Percentiles rank a stretch among this genome's conserved stretches.
phyloP scores from a whole-genome alignment of 1,140 invertebrate species.

The Ladona fulva region DNA sequence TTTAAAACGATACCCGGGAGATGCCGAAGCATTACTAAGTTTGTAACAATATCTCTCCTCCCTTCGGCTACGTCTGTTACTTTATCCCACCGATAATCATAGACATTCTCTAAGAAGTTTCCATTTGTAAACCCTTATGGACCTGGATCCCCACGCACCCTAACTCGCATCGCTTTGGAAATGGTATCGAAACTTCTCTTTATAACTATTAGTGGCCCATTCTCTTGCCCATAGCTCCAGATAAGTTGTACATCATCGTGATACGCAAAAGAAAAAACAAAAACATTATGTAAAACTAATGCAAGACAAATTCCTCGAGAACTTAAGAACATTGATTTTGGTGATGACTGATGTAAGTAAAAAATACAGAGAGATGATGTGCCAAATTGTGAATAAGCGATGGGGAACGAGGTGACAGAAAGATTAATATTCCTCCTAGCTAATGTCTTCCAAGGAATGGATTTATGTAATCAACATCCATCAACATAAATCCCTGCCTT shows the following conservation, averaged over 20 bases:
- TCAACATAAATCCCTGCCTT: not conserved
- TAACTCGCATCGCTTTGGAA: too few relatives aligned
- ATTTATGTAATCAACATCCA: not conserved
- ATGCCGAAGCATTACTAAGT: too few relatives aligned
- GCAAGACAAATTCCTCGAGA: not conserved
- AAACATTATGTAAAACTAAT: not conserved
- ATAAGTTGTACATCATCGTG: not conserved
- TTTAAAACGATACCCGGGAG: too few relatives aligned
- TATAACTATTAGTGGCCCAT: too few relatives aligned
- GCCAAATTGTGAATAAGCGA: conserved; percentile 9
- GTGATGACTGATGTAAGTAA: conserved; percentile 1
- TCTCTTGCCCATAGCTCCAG: not conserved
- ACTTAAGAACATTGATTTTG: not conserved
- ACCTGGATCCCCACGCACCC: too few relatives aligned
- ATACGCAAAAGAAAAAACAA: not conserved
- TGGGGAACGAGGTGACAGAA: not conserved
- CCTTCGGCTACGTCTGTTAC: too few relatives aligned
- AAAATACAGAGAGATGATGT: not conserved
- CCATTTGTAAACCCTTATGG: too few relatives aligned
- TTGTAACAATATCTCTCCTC: too few relatives aligned
- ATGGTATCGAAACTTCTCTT: too few relatives aligned
- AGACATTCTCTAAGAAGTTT: too few relatives aligned
- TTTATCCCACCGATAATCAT: too few relatives aligned
- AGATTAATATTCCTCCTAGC: not conserved
- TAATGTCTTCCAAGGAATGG: not conserved